Base-by-base conservation (phyloP, 2,888 invertebrate species). In the Ormia ochracea region DNA sequence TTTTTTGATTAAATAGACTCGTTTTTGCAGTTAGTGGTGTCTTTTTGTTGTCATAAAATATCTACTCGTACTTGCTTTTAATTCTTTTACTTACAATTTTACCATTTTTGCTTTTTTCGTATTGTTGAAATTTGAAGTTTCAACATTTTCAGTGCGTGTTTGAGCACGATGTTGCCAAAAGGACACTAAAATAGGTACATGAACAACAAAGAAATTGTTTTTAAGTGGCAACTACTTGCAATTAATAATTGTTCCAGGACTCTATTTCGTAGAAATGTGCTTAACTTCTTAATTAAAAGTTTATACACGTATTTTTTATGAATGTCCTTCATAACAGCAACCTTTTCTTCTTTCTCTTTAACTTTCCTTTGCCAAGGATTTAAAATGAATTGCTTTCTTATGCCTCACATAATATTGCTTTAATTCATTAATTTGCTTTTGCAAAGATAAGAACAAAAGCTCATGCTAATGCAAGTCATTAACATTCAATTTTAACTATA, bases 401-500 rank as follows among this genome's bases (percentile, higher is more conserved):
- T 41, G 1, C 5, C 17, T 14, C 12, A 12, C 12, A 10, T 2
- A 1, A 10, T 36, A n/a, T 10, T 5, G 3, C 17, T 14, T 43
- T 19, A 14, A 19, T 19, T 43, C 19, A 19, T 43, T 17, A 9
- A 14, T 19, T n/a, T n/a, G n/a, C 1, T 43, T 19, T 43, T 43
- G 17, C 19, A 5, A 3, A 21, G 21, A 10, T 9, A 21, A 43
- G 21, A 38, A 14, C 7, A 41, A 23, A 21, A 23, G 12, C 1
- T 12, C 45, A 19, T 56, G n/a, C 1, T 33, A 33, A 23, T n/a
- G n/a, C 23, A 6, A 10, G 36, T 17, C 19, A 50, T 50, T 65
- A 68, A 33, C 45, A 56, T 45, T 45, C 14, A 36, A 69, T 69
- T 48, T 58, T 26, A 9, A 48, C 43, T 58, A 19, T 23, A 69